Base-by-base conservation (phyloP, 2,113 vertebrate species). In the Corythornis cristatus region DNA sequence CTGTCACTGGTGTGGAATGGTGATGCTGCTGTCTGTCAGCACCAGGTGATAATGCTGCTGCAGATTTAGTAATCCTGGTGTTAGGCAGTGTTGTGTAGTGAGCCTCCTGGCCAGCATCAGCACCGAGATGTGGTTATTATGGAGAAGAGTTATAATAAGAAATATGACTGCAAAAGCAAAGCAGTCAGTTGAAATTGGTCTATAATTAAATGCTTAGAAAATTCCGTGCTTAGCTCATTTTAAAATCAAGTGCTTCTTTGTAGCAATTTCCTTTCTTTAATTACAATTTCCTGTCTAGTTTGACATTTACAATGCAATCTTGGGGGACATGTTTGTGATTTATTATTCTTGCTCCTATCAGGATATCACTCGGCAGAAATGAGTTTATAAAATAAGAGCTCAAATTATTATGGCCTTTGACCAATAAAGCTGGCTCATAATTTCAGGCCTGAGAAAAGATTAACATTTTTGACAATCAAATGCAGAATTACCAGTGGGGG, bases 241-340 rank as follows among this genome's bases (percentile, higher is more conserved):
- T 98, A 98, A 98, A 99, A 99, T 98, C 98, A 98, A 99, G 98
- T 98, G 98, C 98, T 98, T 98, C 98, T 98, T 98, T 98, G 97
- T 98, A 98, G 98, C 98, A 98, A 99, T 99, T 99, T 99, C 98
- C 98, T 99, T 98, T 98, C 98, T 98, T 98, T 99, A 99, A 99
- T 99, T 99, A 98, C 98, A 98, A 98, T 99, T 99, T 99, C 98
- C 98, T 98, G 98, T 98, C 98, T 98, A 97, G 97, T 98, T 98
- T 98, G 98, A 98, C 98, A 99, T 99, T 99, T 98, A 99, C 98
- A 99, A 98, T 98, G 98, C 98, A 99, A 99, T 99, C 98, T 98
- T 98, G 97, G 97, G 98, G 98, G 98, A 98, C 98, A 98, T 98
- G 98, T 97, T 98, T 99, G 98, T 99, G 98, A 99, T 98, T 99